Evolutionary conservation across 2,113 vertebrate species (phyloP), one percentile per base, ranked within the genome.

Genomic region (Neoarius graeffei): DNA sequence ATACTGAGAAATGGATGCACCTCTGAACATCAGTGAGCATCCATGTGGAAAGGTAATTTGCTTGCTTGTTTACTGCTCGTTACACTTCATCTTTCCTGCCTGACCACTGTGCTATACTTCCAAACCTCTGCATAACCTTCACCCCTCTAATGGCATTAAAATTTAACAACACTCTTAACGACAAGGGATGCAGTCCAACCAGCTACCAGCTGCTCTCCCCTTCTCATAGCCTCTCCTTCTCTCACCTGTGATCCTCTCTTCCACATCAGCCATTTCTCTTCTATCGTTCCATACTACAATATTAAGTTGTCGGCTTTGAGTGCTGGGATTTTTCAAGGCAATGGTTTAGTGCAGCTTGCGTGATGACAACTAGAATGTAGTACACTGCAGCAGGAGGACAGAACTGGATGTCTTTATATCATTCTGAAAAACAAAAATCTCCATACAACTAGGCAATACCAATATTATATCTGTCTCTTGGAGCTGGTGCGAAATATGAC

Each of bases 71-170:
- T 81, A 50, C 8, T 82, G 59, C 23, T 59, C 9, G 9, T 9
- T 79, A 27, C 20, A 56, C 67, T 85, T 14, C 5, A 5, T 82
- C 48, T 81, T 87, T 54, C 50, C 17, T 81, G n/a, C 66, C 50
- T 71, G 64, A 64, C 69, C 56, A 48, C 60, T 89, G 15, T 52
- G 42, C 48, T 87, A 48, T 62, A 77, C 54, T 79, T 9, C 73
- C 62, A 62, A 42, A 52, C 48, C 71, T 69, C 15, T 67, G 59
- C 64, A 20, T 30, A 69, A 57, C 62, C 56, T 67, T 13, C 82
- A 74, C 59, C 56, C 25, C 79, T 85, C 59, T 83, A 80, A 83
- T 73, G 84, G 50, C 83, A 85, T 90, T 85, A 89, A 85, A 87
- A 71, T 83, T 86, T 85, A 87, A 87, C 59, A 76, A 77, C 54